Conservation (phyloP, 2,797 vertebrate species). For the Micropoecilia bifurca region DNA sequence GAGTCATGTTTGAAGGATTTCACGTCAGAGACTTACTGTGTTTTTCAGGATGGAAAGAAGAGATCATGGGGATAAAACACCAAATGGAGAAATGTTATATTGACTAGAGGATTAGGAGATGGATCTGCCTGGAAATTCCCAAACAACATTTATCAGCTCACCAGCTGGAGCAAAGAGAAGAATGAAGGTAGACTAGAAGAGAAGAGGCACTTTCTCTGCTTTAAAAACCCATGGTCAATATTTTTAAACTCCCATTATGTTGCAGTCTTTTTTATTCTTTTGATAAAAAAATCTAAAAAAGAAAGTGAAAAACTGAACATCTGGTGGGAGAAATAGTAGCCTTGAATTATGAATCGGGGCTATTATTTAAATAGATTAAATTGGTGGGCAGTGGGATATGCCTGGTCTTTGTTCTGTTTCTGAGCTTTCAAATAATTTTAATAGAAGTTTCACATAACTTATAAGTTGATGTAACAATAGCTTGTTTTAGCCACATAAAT, state of each 20-base stretch:
- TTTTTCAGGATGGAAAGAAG: slow-evolving; percentile 27
- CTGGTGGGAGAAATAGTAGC: too few relatives aligned
- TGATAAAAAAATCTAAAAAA: too few relatives aligned
- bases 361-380: too few relatives aligned
- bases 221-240: neutral
- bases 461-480: too few relatives aligned
- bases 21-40: slow-evolving; percentile 25
- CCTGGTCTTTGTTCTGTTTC: too few relatives aligned
- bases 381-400: too few relatives aligned
- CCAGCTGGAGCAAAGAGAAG: slow-evolving; percentile 44
- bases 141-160: slow-evolving; percentile 66
- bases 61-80: slow-evolving; percentile 26
- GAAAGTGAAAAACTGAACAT: too few relatives aligned
- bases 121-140: slow-evolving; percentile 52
- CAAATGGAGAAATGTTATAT: neutral
- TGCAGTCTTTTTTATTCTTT: too few relatives aligned
- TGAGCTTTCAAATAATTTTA: too few relatives aligned
- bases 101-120: slow-evolving; percentile 61
- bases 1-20: neutral
- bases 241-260: neutral
- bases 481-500: too few relatives aligned
- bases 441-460: too few relatives aligned
- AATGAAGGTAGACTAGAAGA: neutral
- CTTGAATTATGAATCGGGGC: too few relatives aligned
- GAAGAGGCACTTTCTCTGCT: neutral